Conservation (phyloP, 1,140 invertebrate genomes). For the Drosophila sproati region DNA sequence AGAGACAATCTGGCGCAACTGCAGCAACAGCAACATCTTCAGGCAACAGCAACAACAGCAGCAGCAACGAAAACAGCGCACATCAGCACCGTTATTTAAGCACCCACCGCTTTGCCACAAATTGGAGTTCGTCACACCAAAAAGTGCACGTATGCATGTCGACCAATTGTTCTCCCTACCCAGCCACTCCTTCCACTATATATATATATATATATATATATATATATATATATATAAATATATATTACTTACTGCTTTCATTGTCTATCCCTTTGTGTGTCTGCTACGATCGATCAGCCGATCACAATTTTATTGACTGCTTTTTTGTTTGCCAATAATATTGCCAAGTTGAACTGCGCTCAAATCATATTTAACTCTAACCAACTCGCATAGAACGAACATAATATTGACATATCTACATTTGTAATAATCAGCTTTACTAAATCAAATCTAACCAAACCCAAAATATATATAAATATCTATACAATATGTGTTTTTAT, state of each 20-base stretch:
- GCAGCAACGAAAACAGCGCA: constrained; percentile 24
- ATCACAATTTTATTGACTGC: constrained; percentile 2
- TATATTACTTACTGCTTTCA: not conserved
- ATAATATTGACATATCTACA: not conserved
- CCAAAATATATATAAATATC: no score
- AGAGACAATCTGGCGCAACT: not conserved
- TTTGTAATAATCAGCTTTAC: not conserved
- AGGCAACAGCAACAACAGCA: constrained; percentile 3
- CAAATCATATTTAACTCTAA: no score
- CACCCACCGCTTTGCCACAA: constrained; percentile 61
- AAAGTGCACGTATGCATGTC: constrained; percentile 84
- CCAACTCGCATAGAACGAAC: not conserved
- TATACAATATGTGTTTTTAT: no score
- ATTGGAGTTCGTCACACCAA: constrained; percentile 76
- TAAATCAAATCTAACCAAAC: no score
- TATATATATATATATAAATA: not conserved
- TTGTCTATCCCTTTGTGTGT: not conserved
- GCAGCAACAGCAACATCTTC: constrained; percentile 15
- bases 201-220: no score
- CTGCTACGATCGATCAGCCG: not conserved
- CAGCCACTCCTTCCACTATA: not conserved
- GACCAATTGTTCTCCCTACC: constrained; percentile 25
- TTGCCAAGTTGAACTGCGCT: no score
- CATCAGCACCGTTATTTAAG: constrained; percentile 46
- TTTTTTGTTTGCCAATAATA: not conserved